Conservation (phyloP, 2,113 vertebrate species). For the Ibidorhyncha struthersii region DNA sequence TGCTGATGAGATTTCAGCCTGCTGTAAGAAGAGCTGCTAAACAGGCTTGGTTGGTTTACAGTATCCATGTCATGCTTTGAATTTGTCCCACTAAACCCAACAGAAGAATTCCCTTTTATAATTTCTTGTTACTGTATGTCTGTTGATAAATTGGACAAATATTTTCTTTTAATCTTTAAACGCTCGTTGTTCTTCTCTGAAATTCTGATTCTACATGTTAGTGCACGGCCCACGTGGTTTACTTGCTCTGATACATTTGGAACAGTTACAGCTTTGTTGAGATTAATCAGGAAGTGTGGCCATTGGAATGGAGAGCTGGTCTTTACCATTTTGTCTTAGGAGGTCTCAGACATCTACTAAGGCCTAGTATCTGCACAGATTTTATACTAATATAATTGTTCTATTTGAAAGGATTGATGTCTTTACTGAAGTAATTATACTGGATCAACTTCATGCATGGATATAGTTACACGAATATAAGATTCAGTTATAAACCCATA, state of each 20-base stretch:
- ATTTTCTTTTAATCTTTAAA: neutral
- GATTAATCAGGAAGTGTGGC: neutral
- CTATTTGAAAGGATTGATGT: neutral
- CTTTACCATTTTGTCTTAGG: neutral
- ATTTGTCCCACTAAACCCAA: neutral
- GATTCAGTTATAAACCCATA: neutral
- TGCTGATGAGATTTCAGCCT: conserved; percentile 14
- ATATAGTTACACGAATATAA: neutral
- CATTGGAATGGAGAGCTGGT: neutral
- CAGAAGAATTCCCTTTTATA: neutral
- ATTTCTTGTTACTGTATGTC: neutral
- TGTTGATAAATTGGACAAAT: neutral
- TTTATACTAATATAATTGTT: neutral
- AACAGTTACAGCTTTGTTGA: neutral
- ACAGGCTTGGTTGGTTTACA: neutral
- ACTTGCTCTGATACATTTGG: neutral
- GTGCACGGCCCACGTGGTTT: neutral
- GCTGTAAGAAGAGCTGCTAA: neutral
- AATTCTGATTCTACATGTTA: neutral
- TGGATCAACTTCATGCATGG: neutral
- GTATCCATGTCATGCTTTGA: neutral
- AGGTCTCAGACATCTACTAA: neutral
- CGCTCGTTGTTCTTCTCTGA: neutral
- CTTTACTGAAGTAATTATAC: conserved; percentile 20
- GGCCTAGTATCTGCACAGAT: neutral